Evolutionary conservation across 2,888 invertebrate genomes (phyloP).

Genomic region (Fabriciana adippe): DNA sequence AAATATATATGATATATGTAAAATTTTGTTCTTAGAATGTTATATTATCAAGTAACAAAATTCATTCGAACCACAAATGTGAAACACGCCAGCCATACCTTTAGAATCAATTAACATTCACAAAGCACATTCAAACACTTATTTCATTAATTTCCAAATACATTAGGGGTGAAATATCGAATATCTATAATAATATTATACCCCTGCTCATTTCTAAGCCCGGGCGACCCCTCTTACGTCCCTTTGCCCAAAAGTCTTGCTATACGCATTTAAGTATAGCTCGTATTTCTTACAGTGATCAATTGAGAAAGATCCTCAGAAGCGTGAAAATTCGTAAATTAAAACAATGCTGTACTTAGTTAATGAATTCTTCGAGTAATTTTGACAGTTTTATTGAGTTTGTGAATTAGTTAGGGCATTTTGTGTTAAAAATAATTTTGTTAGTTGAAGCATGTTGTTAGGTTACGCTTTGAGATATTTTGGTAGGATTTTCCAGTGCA

Average conservation of each 20-base stretch:
- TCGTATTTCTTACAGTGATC: constrained; percentile 30
- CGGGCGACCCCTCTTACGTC: constrained; percentile 35
- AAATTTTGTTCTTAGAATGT: too few species aligned
- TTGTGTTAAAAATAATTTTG: too few species aligned
- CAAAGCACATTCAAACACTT: constrained; percentile 9
- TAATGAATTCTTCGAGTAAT: not conserved
- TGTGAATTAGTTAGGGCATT: too few species aligned
- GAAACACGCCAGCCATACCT: not conserved
- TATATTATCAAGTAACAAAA: not conserved
- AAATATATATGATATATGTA: not conserved
- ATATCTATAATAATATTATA: constrained; percentile 32
- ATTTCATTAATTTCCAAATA: constrained; percentile 24
- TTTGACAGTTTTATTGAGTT: not conserved
- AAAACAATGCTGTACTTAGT: not conserved
- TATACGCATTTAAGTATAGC: constrained; percentile 25
- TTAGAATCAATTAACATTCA: constrained; percentile 6
- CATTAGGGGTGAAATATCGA: constrained; percentile 27
- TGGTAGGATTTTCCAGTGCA: too few species aligned
- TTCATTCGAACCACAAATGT: not conserved
- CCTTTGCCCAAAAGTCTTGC: constrained; percentile 31
- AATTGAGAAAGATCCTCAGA: constrained; percentile 22
- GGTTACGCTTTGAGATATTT: too few species aligned
- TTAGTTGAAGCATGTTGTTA: too few species aligned
- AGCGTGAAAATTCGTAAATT: constrained; percentile 2
- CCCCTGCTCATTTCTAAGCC: constrained; percentile 28